phyloP scores from a whole-genome alignment of 2,888 invertebrate genomes.

The Seladonia tumulorum region DNA sequence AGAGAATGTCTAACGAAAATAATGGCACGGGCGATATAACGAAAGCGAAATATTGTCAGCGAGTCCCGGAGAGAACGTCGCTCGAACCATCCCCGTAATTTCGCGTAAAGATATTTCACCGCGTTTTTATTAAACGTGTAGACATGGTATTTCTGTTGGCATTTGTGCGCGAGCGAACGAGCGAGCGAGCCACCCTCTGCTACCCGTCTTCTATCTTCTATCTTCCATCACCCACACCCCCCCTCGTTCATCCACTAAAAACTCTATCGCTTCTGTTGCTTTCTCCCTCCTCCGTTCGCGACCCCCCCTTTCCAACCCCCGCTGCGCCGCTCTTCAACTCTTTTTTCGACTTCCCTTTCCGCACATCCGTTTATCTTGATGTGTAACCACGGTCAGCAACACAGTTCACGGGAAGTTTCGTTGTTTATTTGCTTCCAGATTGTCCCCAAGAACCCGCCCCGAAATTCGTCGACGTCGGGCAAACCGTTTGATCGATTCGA shows the following conservation, averaged over 20 bases:
- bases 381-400: slow-evolving; percentile 10
- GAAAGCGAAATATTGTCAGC: slow-evolving; percentile 24
- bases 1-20: neutral
- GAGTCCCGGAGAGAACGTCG: neutral
- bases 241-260: slow-evolving; percentile 28
- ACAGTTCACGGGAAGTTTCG: slow-evolving; percentile 9
- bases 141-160: slow-evolving; percentile 30
- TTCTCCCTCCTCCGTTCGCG: neutral
- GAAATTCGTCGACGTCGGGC: slow-evolving; percentile 32
- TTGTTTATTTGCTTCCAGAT: slow-evolving; percentile 37
- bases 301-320: neutral
- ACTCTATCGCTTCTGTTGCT: slow-evolving; percentile 17
- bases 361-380: slow-evolving; percentile 30
- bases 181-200: neutral
- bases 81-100: slow-evolving; percentile 31
- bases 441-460: slow-evolving; percentile 17
- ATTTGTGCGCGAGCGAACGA: slow-evolving; percentile 18
- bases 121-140: slow-evolving; percentile 36
- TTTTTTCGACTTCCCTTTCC: slow-evolving; percentile 31
- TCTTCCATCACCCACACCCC: slow-evolving; percentile 17
- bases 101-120: slow-evolving; percentile 35
- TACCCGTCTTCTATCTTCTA: neutral
- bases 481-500: slow-evolving; percentile 34
- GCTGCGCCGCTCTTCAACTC: neutral
- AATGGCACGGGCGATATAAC: neutral